Conservation (phyloP, 2,113 vertebrate genomes). For the Delphinus delphis region DNA sequence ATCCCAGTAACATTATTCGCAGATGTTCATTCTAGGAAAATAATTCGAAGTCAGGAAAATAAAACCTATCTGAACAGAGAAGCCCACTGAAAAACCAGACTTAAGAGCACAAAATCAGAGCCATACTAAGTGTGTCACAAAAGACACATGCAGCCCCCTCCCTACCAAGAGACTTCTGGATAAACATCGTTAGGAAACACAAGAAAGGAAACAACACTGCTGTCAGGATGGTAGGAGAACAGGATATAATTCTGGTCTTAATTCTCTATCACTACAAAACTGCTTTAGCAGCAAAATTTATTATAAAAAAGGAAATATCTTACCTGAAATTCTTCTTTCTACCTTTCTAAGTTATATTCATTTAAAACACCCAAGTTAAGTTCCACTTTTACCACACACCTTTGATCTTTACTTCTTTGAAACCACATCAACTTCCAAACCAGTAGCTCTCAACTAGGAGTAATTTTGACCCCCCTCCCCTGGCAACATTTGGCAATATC, state of each 20-base stretch:
- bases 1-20: constrained; percentile 33
- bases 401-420: background rate
- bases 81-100: background rate
- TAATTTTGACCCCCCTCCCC: background rate
- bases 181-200: background rate
- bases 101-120: background rate
- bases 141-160: background rate
- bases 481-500: background rate
- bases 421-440: background rate
- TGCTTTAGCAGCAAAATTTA: constrained; percentile 4
- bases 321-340: background rate
- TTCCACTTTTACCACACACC: background rate
- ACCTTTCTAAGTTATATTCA: background rate
- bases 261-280: background rate
- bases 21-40: constrained; percentile 5
- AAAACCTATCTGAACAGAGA: background rate
- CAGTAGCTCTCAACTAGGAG: background rate
- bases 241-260: background rate
- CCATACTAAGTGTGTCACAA: background rate
- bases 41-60: constrained; percentile 38
- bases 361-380: background rate
- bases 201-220: background rate
- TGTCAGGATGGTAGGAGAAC: background rate
- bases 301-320: background rate
- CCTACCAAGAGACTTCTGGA: background rate